Percentiles rank a stretch among this genome's conserved stretches.
These are phyloP conservation scores for Horisme vitalbata DNA, from an alignment of 2,888 invertebrate genomes.

Conservation along the genomic window DNA sequence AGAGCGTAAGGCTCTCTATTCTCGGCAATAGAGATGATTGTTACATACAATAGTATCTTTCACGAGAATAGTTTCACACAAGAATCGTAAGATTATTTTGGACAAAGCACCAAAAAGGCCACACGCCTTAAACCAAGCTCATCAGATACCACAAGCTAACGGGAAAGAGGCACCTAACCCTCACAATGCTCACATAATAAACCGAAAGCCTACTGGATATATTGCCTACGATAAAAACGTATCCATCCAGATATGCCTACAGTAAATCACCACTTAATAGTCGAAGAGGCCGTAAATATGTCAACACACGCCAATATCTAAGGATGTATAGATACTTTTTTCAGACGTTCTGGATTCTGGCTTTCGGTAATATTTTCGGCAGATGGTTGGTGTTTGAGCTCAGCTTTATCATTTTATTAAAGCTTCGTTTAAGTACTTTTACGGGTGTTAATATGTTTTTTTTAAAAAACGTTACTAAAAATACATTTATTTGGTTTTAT, in stretches of 20 bases:
- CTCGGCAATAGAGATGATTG: too few relatives aligned
- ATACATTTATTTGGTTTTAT: too few relatives aligned
- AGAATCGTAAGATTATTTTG: too few relatives aligned
- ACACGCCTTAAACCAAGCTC: conserved; percentile 19
- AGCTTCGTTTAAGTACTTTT: too few relatives aligned
- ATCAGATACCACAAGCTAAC: conserved; percentile 28
- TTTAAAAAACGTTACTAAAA: too few relatives aligned
- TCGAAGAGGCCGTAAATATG: conserved; percentile 80
- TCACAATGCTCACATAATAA: conserved; percentile 69
- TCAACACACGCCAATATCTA: conserved; percentile 80
- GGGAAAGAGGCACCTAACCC: conserved; percentile 33
- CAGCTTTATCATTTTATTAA: too few relatives aligned
- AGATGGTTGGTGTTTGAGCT: too few relatives aligned
- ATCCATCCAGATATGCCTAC: conserved; percentile 80
- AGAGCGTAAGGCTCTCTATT: too few relatives aligned
- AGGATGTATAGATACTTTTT: conserved; percentile 67
- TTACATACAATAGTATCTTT: too few relatives aligned
- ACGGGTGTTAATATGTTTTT: too few relatives aligned
- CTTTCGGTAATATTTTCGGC: conserved; percentile 14
- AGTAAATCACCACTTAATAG: conserved; percentile 82
- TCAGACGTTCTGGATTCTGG: conserved; percentile 30
- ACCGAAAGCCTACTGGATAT: conserved; percentile 71
- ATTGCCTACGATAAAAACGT: conserved; percentile 79
- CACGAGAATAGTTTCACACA: too few relatives aligned
- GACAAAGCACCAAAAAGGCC: too few relatives aligned